Percentiles rank a stretch among this genome's conserved stretches.
Conservation (phyloP, 2,797 vertebrate species). For the Dallia pectoralis region DNA sequence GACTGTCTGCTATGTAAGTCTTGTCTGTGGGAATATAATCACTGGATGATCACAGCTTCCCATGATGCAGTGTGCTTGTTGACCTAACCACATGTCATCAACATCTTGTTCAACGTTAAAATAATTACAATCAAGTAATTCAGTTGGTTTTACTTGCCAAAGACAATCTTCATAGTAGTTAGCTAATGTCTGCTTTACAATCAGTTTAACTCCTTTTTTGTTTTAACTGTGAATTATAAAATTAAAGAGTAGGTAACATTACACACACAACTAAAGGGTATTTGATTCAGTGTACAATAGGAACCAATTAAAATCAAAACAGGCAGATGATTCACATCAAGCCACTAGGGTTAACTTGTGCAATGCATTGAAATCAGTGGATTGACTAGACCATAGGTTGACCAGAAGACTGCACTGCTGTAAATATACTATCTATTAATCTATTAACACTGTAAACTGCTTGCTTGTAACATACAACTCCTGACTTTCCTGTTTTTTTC, state of each 20-base stretch:
- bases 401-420: slow-evolving; percentile 61
- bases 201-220: neutral
- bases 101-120: slow-evolving; percentile 2
- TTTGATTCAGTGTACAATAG: slow-evolving; percentile 28
- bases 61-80: neutral
- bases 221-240: neutral
- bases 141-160: slow-evolving; percentile 26
- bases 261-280: neutral
- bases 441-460: slow-evolving; percentile 70
- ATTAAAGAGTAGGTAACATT: neutral
- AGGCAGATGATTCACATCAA: slow-evolving; percentile 30
- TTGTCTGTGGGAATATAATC: neutral
- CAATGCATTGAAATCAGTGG: slow-evolving; percentile 38
- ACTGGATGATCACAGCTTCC: neutral
- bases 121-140: neutral
- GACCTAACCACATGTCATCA: neutral
- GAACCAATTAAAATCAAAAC: slow-evolving; percentile 18
- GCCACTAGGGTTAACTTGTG: slow-evolving; percentile 50
- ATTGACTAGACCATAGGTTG: slow-evolving; percentile 3
- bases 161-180: slow-evolving; percentile 28
- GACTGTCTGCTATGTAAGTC: neutral
- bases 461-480: slow-evolving; percentile 72
- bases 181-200: too few species aligned
- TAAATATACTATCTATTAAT: slow-evolving; percentile 73
- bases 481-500: slow-evolving; percentile 55